phyloP scores from a whole-genome alignment of 2,888 invertebrate genomes.

The Agonopterix heracliana region DNA sequence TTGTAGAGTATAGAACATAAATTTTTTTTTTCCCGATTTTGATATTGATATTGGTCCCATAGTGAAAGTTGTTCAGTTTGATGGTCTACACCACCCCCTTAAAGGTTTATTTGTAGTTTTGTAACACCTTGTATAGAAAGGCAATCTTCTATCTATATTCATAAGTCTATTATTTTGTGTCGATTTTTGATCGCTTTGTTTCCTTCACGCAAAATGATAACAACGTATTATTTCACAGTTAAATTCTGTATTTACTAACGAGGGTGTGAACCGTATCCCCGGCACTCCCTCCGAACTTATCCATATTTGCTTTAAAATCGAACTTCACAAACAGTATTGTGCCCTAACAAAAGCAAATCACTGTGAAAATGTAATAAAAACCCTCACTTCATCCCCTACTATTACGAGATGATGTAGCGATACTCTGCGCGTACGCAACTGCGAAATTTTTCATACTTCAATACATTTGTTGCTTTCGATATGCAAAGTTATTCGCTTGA shows the following conservation, averaged over 20 bases:
- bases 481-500: slow-evolving; percentile 4
- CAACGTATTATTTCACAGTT: too few relatives aligned
- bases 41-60: too few relatives aligned
- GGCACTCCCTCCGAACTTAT: slow-evolving; percentile 49
- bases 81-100: too few relatives aligned
- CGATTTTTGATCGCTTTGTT: too few relatives aligned
- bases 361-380: slow-evolving; percentile 74
- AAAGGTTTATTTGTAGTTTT: too few relatives aligned
- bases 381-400: slow-evolving; percentile 68
- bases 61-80: too few relatives aligned
- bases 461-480: slow-evolving; percentile 31
- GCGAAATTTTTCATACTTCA: slow-evolving; percentile 42
- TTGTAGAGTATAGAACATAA: too few relatives aligned
- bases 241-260: slow-evolving; percentile 19
- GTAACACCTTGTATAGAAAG: too few relatives aligned
- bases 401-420: slow-evolving; percentile 74
- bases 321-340: slow-evolving; percentile 62
- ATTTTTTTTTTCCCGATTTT: too few relatives aligned
- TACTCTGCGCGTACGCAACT: slow-evolving; percentile 63
- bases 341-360: slow-evolving; percentile 66
- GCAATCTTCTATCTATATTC: too few relatives aligned
- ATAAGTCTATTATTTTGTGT: too few relatives aligned
- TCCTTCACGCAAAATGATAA: too few relatives aligned
- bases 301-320: slow-evolving; percentile 69
- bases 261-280: slow-evolving; percentile 60